Percentiles rank a stretch among this genome's conserved stretches.
These are phyloP conservation scores for Heliconius cydno DNA, from an alignment of 2,888 invertebrate genomes.

Conservation along the genomic window DNA sequence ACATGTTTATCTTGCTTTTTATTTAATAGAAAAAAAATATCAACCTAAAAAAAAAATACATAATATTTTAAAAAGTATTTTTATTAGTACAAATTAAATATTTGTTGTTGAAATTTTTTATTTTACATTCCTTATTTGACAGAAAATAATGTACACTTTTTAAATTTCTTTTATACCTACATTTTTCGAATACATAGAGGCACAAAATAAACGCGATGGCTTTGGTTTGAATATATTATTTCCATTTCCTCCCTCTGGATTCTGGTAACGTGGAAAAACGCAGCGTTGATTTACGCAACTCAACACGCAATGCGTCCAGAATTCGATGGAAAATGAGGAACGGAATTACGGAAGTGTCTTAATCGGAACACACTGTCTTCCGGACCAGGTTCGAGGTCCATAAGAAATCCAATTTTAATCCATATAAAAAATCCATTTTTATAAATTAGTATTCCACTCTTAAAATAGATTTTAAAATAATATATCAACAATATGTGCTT, in stretches of 20 bases:
- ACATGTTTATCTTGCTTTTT: slow-evolving; percentile 8
- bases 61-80: not conserved
- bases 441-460: not conserved
- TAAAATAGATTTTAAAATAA: not conserved
- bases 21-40: not conserved
- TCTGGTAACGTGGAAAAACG: not conserved
- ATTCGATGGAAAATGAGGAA: too few relatives aligned
- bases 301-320: too few relatives aligned
- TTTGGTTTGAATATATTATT: not conserved
- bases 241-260: not conserved
- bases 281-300: not conserved
- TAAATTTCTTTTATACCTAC: not conserved
- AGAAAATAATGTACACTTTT: not conserved
- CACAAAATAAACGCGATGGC: not conserved
- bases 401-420: too few relatives aligned
- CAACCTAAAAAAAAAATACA: not conserved
- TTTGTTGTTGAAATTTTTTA: too few relatives aligned
- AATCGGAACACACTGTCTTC: too few relatives aligned
- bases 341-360: too few relatives aligned
- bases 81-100: not conserved
- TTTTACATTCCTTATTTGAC: too few relatives aligned
- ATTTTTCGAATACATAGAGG: not conserved
- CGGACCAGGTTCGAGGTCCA: too few relatives aligned
- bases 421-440: too few relatives aligned
- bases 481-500: slow-evolving; percentile 1